phyloP scores from a whole-genome alignment of 2,113 vertebrate species.

The Cranoglanis bouderius region DNA sequence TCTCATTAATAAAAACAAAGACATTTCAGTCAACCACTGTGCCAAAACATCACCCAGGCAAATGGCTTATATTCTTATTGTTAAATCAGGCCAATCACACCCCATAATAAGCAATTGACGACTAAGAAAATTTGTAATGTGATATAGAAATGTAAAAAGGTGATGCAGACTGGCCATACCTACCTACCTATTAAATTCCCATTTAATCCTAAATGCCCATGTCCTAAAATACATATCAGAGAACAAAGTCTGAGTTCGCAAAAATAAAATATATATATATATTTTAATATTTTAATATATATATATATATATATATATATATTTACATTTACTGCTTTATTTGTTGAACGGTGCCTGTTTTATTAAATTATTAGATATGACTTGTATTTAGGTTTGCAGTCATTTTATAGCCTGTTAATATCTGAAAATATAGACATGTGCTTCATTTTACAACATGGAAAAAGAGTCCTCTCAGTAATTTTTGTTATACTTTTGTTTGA shows the following conservation, averaged over 20 bases:
- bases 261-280: too few species aligned
- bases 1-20: neutral
- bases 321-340: neutral
- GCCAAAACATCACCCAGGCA: too few species aligned
- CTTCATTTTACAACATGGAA: neutral
- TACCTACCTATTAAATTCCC: neutral
- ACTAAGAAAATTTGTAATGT: neutral
- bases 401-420: neutral
- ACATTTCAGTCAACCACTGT: neutral
- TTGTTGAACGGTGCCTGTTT: neutral
- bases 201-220: neutral
- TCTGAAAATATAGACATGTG: neutral
- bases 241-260: neutral
- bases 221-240: neutral
- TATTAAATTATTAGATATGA: neutral
- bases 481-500: slow-evolving; percentile 6
- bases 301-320: too few species aligned
- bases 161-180: neutral
- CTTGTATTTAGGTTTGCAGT: neutral
- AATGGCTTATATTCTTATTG: too few species aligned
- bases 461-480: slow-evolving; percentile 7
- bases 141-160: neutral
- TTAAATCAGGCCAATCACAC: too few species aligned
- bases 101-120: neutral
- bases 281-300: too few species aligned